A percentile compares a stretch with the other conserved stretches of the same genome.
phyloP scores from a whole-genome alignment of 1,140 invertebrate genomes.

The Dryas iulia region DNA sequence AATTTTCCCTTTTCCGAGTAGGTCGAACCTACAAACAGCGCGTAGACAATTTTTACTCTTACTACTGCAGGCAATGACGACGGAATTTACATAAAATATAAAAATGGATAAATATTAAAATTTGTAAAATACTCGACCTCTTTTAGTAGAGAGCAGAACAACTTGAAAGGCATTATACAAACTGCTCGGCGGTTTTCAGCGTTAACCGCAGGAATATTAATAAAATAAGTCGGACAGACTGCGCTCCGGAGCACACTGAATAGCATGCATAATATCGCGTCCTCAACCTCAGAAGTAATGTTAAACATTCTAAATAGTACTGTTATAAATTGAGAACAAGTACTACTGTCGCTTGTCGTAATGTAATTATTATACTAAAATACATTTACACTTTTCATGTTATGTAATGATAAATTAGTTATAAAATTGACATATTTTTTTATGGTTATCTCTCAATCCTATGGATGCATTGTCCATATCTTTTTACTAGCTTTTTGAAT shows the following conservation, averaged over 20 bases:
- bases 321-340: conserved; percentile 10
- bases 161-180: conserved; percentile 19
- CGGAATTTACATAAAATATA: background rate
- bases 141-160: conserved; percentile 15
- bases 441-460: too few species aligned
- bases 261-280: conserved; percentile 33
- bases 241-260: conserved; percentile 21
- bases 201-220: conserved; percentile 39
- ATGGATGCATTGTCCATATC: too few species aligned
- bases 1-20: background rate
- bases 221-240: conserved; percentile 33
- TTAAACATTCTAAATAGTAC: conserved; percentile 16
- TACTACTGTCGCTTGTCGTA: background rate
- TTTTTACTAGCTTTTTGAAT: too few species aligned
- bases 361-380: background rate
- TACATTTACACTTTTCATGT: too few species aligned
- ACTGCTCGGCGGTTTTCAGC: conserved; percentile 18
- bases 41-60: too few species aligned
- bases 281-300: conserved; percentile 36
- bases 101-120: background rate
- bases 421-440: too few species aligned
- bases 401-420: too few species aligned
- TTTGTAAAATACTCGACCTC: conserved; percentile 12
- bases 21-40: background rate
- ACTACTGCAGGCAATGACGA: too few species aligned